phyloP scores from a whole-genome alignment of 2,888 invertebrate genomes.

The Conistra vaccinii region DNA sequence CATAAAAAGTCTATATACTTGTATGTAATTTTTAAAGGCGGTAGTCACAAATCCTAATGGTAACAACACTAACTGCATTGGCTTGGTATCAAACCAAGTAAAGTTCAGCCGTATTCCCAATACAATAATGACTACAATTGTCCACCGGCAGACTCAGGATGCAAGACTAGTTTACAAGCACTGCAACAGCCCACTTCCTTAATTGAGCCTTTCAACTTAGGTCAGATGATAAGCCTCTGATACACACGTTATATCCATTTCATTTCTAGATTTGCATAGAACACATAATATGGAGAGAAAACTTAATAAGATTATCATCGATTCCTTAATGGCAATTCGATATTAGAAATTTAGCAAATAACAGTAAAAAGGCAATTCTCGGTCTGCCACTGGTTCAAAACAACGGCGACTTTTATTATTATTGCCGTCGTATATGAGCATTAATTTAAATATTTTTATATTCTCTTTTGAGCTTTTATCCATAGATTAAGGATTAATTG shows the following conservation, averaged over 20 bases:
- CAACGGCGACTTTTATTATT: slow-evolving; percentile 54
- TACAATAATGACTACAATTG: slow-evolving; percentile 31
- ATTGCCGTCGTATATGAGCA: slow-evolving; percentile 46
- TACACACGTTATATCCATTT: slow-evolving; percentile 43
- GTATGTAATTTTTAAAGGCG: slow-evolving; percentile 32
- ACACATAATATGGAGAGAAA: slow-evolving; percentile 47
- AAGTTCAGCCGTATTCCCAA: slow-evolving; percentile 27
- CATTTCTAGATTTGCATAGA: slow-evolving; percentile 38
- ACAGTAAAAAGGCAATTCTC: slow-evolving; percentile 56
- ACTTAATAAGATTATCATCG: slow-evolving; percentile 41
- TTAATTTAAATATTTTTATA: slow-evolving; percentile 45
- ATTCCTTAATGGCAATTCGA: slow-evolving; percentile 42
- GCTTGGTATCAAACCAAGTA: not conserved
- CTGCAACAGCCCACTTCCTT: slow-evolving; percentile 57
- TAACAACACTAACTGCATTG: slow-evolving; percentile 18
- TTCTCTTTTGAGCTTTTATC: slow-evolving; percentile 24
- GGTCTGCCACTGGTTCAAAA: slow-evolving; percentile 44
- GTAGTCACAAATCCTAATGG: slow-evolving; percentile 31
- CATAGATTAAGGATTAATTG: slow-evolving; percentile 43
- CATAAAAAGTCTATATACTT: slow-evolving; percentile 22
- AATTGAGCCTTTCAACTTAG: slow-evolving; percentile 55
- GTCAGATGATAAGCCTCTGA: slow-evolving; percentile 53
- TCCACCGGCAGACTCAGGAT: slow-evolving; percentile 35
- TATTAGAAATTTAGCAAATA: slow-evolving; percentile 58
- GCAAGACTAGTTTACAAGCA: slow-evolving; percentile 51